Base-by-base conservation (phyloP, 2,113 vertebrate species). In the Chrysochloris asiatica region DNA sequence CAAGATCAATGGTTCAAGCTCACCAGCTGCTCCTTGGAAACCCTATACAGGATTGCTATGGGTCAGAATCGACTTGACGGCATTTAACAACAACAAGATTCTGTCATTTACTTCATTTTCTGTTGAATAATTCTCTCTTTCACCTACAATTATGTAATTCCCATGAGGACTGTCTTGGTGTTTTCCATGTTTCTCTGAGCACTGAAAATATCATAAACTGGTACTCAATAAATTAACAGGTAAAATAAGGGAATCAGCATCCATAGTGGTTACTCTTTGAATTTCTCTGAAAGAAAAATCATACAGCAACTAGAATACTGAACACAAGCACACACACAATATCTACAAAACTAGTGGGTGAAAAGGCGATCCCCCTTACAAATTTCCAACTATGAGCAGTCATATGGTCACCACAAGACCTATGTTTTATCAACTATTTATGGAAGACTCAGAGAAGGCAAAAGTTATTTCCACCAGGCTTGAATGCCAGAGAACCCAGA, bases 41-140 rank as follows among this genome's bases (percentile, higher is more conserved):
- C n/a, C n/a, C n/a, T n/a, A n/a, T n/a, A n/a, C n/a, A n/a, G n/a
- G n/a, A n/a, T n/a, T n/a, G n/a, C n/a, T n/a, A n/a, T n/a, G n/a
- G n/a, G n/a, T n/a, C n/a, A n/a, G n/a, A n/a, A n/a, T n/a, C n/a
- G n/a, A n/a, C n/a, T n/a, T n/a, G n/a, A n/a, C n/a, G n/a, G n/a
- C n/a, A n/a, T n/a, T n/a, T n/a, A n/a, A n/a, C n/a, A n/a, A n/a
- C n/a, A n/a, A n/a, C n/a, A n/a, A n/a, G n/a, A 71, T 63, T 13
- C 8, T 88, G 14, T 72, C 56, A 61, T 47, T 85, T n/a, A 65
- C 76, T 71, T 67, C 71, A 82, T 93, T 88, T 75, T 59, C 47
- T 56, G 72, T 6, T 6, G 61, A 91, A 10, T 71, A 56, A 43
- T 36, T 26, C 30, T 77, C 12, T 77, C 61, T 33, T 75, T 30